Base-by-base conservation (phyloP, 2,797 vertebrate genomes). In the Clangula hyemalis region DNA sequence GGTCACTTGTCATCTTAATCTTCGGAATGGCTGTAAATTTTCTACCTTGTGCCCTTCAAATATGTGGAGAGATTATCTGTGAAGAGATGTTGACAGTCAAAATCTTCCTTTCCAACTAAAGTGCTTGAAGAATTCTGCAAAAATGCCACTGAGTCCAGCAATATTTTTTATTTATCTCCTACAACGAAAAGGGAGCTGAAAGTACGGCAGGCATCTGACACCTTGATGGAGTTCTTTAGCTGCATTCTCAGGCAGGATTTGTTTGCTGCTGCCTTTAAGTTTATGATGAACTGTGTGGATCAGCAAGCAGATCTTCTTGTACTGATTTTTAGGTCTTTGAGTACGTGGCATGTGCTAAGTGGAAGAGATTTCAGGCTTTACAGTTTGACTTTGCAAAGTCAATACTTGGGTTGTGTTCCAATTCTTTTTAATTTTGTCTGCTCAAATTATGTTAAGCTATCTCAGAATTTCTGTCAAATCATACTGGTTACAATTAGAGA, bases 161-260 rank as follows among this genome's bases (percentile, higher is more conserved):
- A 49, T 90, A 30, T 70, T 84, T 84, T 81, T 91, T 91, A 93
- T 96, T 94, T 94, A 96, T 94, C 60, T 45, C 70, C 58, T 57
- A 8, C 36, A 13, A 49, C 58, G 72, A 73, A 76, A 45, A 87
- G 49, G 51, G 72, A 80, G 49, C 54, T 96, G 79, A 83, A 73
- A 87, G 66, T 56, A 51, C 32, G 74, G 57, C 68, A 85, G 69
- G n/a, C 39, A 30, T 74, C 56, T 93, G 85, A 91, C 49, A 58
- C 75, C 70, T 70, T 86, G 82, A 78, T 94, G 58, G 85, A 75
- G 38, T 66, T 91, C 76, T 94, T 57, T 43, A 66, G 83, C 28
- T 88, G 27, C 7, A 1, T 74, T 90, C 73, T 88, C 32, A 66
- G 27, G 66, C 47, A 76, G 38, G 27, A 83, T 61, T 74, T 93